phyloP scores from a whole-genome alignment of 1,140 invertebrate species.

The Proales similis region DNA sequence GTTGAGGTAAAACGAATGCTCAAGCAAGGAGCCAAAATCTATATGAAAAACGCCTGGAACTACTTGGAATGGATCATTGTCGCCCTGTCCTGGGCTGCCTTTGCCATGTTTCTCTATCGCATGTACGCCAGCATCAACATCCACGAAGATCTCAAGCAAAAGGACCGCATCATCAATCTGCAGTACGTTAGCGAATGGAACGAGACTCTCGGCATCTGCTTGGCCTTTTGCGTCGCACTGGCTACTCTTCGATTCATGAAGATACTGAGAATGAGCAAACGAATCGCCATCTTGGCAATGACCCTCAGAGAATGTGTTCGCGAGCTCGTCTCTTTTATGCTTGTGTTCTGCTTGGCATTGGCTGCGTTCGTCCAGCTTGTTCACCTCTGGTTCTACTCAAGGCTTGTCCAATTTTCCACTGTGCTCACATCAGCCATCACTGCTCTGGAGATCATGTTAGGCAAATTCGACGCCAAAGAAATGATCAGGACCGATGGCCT shows the following conservation, averaged over 20 bases:
- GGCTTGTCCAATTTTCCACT: no score
- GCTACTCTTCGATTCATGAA: slow-evolving; percentile 34
- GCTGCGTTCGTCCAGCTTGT: slow-evolving; percentile 4
- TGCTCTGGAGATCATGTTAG: slow-evolving; percentile 11
- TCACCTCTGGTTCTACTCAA: no score
- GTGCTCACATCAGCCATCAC: slow-evolving; percentile 45
- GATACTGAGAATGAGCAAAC: slow-evolving; percentile 20
- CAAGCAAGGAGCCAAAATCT: slow-evolving; percentile 44
- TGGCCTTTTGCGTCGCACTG: slow-evolving; percentile 16
- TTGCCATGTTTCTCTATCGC: slow-evolving; percentile 53
- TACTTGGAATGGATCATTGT: slow-evolving; percentile 52
- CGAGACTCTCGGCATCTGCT: slow-evolving; percentile 9
- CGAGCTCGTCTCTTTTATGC: background rate
- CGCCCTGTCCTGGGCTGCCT: slow-evolving; percentile 47
- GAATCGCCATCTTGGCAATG: background rate
- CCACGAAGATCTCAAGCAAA: slow-evolving; percentile 54
- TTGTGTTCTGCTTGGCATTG: slow-evolving; percentile 14
- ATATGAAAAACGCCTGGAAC: slow-evolving; percentile 52
- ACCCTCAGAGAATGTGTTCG: background rate
- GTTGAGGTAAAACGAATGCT: slow-evolving; percentile 3
- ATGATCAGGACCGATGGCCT: no score
- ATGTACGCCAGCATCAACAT: slow-evolving; percentile 45
- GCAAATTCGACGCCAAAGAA: slow-evolving; percentile 38
- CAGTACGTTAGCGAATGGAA: slow-evolving; percentile 34
- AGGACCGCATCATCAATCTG: slow-evolving; percentile 51